Base-by-base conservation (phyloP, 2,113 vertebrate species). In the Rhabdornis inornatus region DNA sequence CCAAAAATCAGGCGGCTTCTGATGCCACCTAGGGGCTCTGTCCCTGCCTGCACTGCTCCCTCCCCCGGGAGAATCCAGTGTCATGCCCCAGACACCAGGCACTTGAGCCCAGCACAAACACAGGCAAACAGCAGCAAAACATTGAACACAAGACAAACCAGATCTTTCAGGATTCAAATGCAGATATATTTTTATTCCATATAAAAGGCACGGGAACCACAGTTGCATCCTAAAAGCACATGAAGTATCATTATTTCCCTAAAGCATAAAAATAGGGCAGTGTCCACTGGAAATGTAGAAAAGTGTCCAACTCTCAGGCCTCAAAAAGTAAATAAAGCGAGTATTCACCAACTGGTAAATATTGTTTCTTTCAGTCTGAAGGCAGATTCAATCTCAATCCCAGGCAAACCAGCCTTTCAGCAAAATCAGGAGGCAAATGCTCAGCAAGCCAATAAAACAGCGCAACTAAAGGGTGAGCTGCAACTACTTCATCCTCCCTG, bases 11-110 rank as follows among this genome's bases (percentile, higher is more conserved):
- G 76, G 69, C 11, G 92, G 90, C 60, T 93, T 90, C 86, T 86
- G 90, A 96, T 95, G 93, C 94, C 96, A 96, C 64, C 96, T 94
- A 94, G 93, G 93, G 94, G 94, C 69, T 77, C 64, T 25, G 30
- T 86, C 80, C 79, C 90, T 75, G 90, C 59, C 93, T 94, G 90
- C 94, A 78, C 70, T 12, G 50, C 61, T 68, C 37, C n/a, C 28
- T 66, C 21, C 82, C 93, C 4, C n/a, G 66, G 71, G 63, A 63
- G 8, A 70, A 20, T 2, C 52, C 61, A 9, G 4, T 1, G 24
- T 17, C 68, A 11, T 6, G 17, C 50, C 35, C 24, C 23, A 13
- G 13, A 33, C 68, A 61, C 42, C 66, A 10, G 42, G 42, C 88
- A 56, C 61, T 47, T 7, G n/a, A 82, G 60, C 84, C 70, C 16